Percentiles rank a stretch among this genome's conserved stretches.
Evolutionary conservation across 92 coral and sea anemone genomes (phyloP).

Genomic region (Diadumene lineata): DNA sequence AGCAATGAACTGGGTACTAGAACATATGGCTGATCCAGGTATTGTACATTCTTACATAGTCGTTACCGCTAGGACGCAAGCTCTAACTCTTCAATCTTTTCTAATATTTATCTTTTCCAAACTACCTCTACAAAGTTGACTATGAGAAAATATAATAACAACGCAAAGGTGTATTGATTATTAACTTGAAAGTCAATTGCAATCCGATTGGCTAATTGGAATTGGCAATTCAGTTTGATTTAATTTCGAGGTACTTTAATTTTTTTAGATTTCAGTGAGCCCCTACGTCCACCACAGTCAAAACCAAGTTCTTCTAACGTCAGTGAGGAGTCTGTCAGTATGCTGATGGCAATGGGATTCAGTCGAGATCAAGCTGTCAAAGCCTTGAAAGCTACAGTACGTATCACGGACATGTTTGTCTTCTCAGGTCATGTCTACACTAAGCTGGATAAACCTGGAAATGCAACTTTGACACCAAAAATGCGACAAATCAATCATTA

Average conservation of each 20-base stretch:
- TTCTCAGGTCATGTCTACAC: too few relatives aligned
- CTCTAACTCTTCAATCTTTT: neutral
- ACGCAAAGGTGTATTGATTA: too few relatives aligned
- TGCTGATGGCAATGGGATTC: slow-evolving; percentile 91
- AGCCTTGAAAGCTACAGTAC: slow-evolving; percentile 88
- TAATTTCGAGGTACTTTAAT: neutral
- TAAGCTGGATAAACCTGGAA: too few relatives aligned
- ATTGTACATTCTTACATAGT: neutral
- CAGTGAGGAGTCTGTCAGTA: slow-evolving; percentile 72
- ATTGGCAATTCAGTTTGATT: too few relatives aligned
- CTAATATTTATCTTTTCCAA: too few relatives aligned
- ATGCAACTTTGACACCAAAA: too few relatives aligned
- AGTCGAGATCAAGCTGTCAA: slow-evolving; percentile 77
- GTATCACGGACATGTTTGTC: neutral
- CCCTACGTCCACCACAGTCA: slow-evolving; percentile 55
- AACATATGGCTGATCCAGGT: slow-evolving; percentile 92
- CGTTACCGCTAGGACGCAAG: neutral
- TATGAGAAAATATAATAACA: too few relatives aligned
- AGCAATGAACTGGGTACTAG: slow-evolving; percentile 98
- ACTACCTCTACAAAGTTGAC: too few relatives aligned
- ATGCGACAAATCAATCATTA: too few relatives aligned
- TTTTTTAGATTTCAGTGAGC: slow-evolving; percentile 72
- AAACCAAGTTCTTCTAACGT: slow-evolving; percentile 38
- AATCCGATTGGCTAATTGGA: too few relatives aligned
- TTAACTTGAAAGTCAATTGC: too few relatives aligned